phyloP scores from a whole-genome alignment of 2,797 vertebrate species.

The Myotis pilosus region DNA sequence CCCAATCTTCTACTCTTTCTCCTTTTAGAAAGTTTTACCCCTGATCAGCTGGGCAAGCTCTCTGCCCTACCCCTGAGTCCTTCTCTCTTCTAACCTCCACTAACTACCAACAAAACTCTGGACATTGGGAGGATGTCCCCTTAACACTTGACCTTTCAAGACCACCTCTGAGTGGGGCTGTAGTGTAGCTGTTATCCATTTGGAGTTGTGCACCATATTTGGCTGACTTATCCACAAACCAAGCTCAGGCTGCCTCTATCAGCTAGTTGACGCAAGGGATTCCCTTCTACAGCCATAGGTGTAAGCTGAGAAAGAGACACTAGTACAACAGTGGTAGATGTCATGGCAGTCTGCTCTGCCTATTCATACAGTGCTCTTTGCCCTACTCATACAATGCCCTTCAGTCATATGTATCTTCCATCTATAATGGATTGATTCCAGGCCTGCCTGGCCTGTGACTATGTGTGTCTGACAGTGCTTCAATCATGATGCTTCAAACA shows the following conservation, averaged over 20 bases:
- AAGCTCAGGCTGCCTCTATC: not conserved
- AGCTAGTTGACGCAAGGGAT: not conserved
- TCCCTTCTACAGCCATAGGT: not conserved
- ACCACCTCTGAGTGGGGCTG: not conserved
- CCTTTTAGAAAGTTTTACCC: not conserved
- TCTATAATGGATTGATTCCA: not conserved
- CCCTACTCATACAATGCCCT: not conserved
- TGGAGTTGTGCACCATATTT: not conserved
- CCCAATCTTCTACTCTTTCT: not conserved
- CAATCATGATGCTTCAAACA: no score
- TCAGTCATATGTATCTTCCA: not conserved
- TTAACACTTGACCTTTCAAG: not conserved
- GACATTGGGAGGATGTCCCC: not conserved
- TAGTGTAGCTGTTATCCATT: not conserved
- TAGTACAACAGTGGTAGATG: not conserved
- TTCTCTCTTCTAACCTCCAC: not conserved
- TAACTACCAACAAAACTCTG: not conserved
- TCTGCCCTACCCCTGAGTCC: not conserved
- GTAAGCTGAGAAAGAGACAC: not conserved
- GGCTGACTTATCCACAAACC: not conserved
- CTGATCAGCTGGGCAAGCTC: not conserved
- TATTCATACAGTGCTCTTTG: not conserved
- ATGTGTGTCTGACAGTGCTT: not conserved
- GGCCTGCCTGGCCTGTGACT: not conserved
- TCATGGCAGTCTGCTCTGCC: not conserved